phyloP scores from a whole-genome alignment of 2,113 vertebrate genomes.

The Papio anubis region DNA sequence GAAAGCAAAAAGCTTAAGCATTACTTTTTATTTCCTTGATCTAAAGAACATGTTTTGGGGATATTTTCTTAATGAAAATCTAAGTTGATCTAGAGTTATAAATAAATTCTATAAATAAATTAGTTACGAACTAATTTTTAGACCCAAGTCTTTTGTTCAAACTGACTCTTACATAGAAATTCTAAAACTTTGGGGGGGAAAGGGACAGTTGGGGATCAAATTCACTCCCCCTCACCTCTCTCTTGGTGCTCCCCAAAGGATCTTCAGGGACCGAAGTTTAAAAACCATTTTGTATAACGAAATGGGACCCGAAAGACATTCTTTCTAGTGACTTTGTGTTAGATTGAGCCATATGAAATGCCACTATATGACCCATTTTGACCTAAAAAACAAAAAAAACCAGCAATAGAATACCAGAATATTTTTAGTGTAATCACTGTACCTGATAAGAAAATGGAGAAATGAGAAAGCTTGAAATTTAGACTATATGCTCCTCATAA shows the following conservation, averaged over 20 bases:
- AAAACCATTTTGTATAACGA: neutral
- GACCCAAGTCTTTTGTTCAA: neutral
- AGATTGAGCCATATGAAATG: neutral
- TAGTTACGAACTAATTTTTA: neutral
- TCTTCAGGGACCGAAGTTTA: neutral
- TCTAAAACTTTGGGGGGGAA: neutral
- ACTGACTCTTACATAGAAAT: neutral
- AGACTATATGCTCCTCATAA: neutral
- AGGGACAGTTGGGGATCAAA: neutral
- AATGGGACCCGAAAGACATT: neutral
- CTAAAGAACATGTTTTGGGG: neutral
- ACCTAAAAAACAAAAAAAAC: neutral
- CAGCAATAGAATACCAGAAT: neutral
- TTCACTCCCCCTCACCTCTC: neutral
- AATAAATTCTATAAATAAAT: neutral
- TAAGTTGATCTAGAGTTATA: neutral
- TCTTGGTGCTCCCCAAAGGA: neutral
- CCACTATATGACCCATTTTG: neutral
- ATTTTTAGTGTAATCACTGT: neutral
- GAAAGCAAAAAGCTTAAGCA: neutral
- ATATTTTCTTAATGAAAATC: constrained; percentile 15
- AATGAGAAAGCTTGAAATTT: neutral
- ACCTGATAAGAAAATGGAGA: neutral
- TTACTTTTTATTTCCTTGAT: neutral
- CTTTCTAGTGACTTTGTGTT: neutral